Percentiles rank a stretch among this genome's conserved stretches.
These are phyloP conservation scores for Psittacula cyanocephala DNA, from an alignment of 2,113 vertebrate species.

Conservation along the genomic window DNA sequence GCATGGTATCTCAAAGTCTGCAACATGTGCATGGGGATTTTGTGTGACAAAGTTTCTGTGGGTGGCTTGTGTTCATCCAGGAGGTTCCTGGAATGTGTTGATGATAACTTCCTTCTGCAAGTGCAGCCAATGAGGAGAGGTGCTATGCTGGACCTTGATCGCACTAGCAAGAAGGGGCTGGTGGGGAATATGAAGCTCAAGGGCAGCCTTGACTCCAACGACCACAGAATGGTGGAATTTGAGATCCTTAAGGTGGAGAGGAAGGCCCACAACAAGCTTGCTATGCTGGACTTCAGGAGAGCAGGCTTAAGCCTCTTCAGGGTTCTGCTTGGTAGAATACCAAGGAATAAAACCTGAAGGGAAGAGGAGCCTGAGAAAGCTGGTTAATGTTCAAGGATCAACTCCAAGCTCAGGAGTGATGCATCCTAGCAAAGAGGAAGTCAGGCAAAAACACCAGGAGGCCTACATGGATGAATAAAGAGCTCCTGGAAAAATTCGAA, in stretches of 20 bases:
- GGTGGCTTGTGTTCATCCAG: background rate
- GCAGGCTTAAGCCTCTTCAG: background rate
- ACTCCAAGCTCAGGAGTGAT: background rate
- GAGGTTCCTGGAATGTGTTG: background rate
- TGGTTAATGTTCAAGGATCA: background rate
- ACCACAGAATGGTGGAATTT: background rate
- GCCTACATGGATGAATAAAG: background rate
- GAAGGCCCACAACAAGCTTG: background rate
- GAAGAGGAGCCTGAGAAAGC: background rate
- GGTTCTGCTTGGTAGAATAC: background rate
- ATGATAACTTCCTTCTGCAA: background rate
- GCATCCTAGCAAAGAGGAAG: background rate
- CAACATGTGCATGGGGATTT: background rate
- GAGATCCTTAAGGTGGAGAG: background rate
- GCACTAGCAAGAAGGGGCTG: background rate
- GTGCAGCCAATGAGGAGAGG: background rate
- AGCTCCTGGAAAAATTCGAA: background rate
- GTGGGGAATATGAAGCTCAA: background rate
- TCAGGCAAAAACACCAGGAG: background rate
- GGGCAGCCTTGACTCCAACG: background rate
- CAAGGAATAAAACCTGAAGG: background rate
- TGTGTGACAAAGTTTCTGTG: background rate
- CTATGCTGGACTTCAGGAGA: background rate
- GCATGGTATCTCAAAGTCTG: no score
- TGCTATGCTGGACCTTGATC: background rate